Evolutionary conservation across 92 coral and sea anemone genomes (phyloP), one percentile per base, ranked within the genome.

Genomic region (Zoanthus sociatus): DNA sequence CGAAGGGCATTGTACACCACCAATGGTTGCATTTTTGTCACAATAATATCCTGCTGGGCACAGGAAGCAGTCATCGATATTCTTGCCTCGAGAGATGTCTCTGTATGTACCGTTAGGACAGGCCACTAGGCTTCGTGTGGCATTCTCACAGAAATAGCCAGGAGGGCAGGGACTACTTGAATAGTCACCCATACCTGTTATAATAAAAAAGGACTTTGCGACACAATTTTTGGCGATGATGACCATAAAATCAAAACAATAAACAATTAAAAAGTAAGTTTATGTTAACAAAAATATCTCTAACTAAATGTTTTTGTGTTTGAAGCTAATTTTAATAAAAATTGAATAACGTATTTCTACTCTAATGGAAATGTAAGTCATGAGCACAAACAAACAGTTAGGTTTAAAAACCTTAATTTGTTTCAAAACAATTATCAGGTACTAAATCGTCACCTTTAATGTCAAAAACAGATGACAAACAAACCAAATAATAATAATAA

Each of bases 61-160:
- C 11, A 83, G 97, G 79, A 77, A 90, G 78, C 99, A 97, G 37
- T 97, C 99, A 6, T 79, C 74, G 30, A 95, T 88, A 89, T 92
- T 90, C 18, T 86, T 90, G 31, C 95, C 99, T 50, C 98, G 93
- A 33, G 91, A 88, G 14, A 87, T 87, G 77, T 92, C 90, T 76
- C 99, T 89, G 93, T 87, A 97, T 71, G 99, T 97, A 47, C 99
- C 99, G 11, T 87, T 89, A 20, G 99, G 98, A 82, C 99, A 97
- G 1, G 98, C 92, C 6, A 89, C 93, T 20, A 98, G 98, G 42
- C 46, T 12, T 55, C 85, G 83, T 56, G 95, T 93, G 70, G 99
- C 94, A 54, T 95, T 89, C 51, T 88, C 88, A 48, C 99, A 96
- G 86, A 95, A 96, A 42, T 77, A 90, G 15, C 99, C 99, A 2